Percentiles rank a stretch among this genome's conserved stretches.
phyloP scores from a whole-genome alignment of 2,797 vertebrate species.

The Clamator glandarius region DNA sequence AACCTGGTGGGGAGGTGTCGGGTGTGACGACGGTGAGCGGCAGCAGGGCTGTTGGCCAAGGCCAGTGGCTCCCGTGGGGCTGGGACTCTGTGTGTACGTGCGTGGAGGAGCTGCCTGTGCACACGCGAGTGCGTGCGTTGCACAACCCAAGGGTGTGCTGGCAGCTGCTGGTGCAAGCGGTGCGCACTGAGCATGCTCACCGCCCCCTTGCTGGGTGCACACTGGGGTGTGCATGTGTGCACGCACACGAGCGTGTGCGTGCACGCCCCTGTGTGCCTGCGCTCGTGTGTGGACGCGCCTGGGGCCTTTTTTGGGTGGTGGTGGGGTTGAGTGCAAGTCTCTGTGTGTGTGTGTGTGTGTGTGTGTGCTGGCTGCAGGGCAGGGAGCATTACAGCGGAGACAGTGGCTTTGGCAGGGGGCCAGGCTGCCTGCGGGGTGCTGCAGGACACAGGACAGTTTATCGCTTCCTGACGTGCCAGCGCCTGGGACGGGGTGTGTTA shows the following conservation, averaged over 20 bases:
- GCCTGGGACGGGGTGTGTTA: not conserved
- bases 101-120: not conserved
- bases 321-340: not conserved
- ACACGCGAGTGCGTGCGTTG: not conserved
- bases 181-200: accelerated
- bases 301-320: not conserved
- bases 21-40: not conserved
- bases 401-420: conserved; percentile 86
- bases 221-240: accelerated
- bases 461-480: conserved; percentile 15
- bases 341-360: not conserved
- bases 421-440: conserved; percentile 75
- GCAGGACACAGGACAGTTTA: conserved; percentile 28
- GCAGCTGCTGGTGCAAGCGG: not conserved
- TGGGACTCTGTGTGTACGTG: not conserved
- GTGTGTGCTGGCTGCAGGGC: conserved; percentile 75
- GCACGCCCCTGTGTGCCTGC: not conserved
- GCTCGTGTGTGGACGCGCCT: not conserved
- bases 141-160: accelerated
- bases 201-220: not conserved
- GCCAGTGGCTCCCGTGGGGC: not conserved
- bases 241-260: not conserved
- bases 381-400: conserved; percentile 83
- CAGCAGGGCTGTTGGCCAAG: not conserved
- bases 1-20: not conserved